These are phyloP conservation scores for Nansenia antarctica DNA, from an alignment of 2,113 vertebrate species.

Conservation along the genomic window DNA sequence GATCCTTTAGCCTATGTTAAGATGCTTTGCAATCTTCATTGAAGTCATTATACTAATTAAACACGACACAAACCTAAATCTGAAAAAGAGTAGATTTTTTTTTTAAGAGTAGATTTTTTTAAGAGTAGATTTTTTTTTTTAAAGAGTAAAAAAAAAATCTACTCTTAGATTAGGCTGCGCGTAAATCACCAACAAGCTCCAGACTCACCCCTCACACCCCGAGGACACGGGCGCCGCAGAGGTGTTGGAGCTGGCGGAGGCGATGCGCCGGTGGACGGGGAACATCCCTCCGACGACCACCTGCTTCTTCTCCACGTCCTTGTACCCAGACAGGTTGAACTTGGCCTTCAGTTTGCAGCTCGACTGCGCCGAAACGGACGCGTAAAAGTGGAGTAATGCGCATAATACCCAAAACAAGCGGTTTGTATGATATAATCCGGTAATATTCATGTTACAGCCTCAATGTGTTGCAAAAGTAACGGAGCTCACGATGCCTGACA, in stretches of 20 bases:
- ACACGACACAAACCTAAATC: too few relatives aligned
- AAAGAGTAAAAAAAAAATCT: too few relatives aligned
- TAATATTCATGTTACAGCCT: slow-evolving; percentile 59
- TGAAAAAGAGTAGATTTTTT: too few relatives aligned
- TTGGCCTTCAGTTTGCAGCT: slow-evolving; percentile 74
- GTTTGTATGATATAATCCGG: slow-evolving; percentile 31
- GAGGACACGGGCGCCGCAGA: slow-evolving; percentile 74
- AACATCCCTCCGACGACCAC: slow-evolving; percentile 83
- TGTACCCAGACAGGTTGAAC: slow-evolving; percentile 78
- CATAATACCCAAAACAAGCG: slow-evolving; percentile 58
- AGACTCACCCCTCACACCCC: slow-evolving; percentile 80
- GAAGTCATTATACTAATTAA: too few relatives aligned
- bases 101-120: too few relatives aligned
- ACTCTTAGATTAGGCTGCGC: too few relatives aligned
- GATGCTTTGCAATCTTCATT: too few relatives aligned
- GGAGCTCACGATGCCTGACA: slow-evolving; percentile 24
- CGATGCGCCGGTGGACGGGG: slow-evolving; percentile 74
- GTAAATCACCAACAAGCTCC: background rate
- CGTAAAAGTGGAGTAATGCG: slow-evolving; percentile 26
- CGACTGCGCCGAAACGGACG: slow-evolving; percentile 28
- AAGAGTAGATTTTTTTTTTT: too few relatives aligned
- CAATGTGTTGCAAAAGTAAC: background rate
- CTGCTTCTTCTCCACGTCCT: slow-evolving; percentile 75
- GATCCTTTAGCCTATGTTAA: too few relatives aligned
- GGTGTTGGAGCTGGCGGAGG: slow-evolving; percentile 69